Conservation (phyloP, 2,888 invertebrate genomes). For the Drosophila recens region DNA sequence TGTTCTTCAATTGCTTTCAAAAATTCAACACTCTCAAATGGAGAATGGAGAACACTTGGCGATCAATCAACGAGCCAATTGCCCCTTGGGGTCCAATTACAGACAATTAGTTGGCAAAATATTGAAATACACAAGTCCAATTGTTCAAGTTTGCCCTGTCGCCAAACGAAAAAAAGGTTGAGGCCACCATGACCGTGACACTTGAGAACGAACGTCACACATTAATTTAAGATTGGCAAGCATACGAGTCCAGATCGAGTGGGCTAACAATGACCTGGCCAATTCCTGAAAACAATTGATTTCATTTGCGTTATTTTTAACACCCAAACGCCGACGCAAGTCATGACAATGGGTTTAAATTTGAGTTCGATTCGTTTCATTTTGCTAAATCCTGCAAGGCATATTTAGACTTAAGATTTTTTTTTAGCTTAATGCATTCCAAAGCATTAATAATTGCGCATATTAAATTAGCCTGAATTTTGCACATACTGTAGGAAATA, state of each 20-base stretch:
- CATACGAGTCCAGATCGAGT: constrained; percentile 40
- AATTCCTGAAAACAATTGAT: constrained; percentile 60
- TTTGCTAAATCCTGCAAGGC: constrained; percentile 45
- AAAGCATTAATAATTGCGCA: constrained; percentile 41
- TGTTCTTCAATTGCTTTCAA: constrained; percentile 35
- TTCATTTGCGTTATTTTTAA: constrained; percentile 57
- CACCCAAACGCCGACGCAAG: constrained; percentile 34
- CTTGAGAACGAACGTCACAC: constrained; percentile 47
- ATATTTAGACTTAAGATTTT: not conserved
- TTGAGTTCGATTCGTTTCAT: constrained; percentile 41
- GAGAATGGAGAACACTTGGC: constrained; percentile 62
- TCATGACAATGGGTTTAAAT: constrained; percentile 30
- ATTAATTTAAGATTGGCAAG: constrained; percentile 55
- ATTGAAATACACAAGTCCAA: constrained; percentile 41
- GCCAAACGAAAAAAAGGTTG: constrained; percentile 36
- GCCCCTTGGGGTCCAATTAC: constrained; percentile 65
- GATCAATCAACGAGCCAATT: constrained; percentile 65
- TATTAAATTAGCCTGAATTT: constrained; percentile 32
- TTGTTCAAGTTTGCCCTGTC: constrained; percentile 36
- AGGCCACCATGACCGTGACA: constrained; percentile 67
- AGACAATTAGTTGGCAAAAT: constrained; percentile 76
- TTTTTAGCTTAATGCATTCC: constrained; percentile 29
- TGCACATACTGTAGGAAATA: not conserved
- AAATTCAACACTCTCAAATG: constrained; percentile 42
- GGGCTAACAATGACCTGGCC: constrained; percentile 44